Base-by-base conservation (phyloP, 2,888 invertebrate species). In the Melitaea athalia region DNA sequence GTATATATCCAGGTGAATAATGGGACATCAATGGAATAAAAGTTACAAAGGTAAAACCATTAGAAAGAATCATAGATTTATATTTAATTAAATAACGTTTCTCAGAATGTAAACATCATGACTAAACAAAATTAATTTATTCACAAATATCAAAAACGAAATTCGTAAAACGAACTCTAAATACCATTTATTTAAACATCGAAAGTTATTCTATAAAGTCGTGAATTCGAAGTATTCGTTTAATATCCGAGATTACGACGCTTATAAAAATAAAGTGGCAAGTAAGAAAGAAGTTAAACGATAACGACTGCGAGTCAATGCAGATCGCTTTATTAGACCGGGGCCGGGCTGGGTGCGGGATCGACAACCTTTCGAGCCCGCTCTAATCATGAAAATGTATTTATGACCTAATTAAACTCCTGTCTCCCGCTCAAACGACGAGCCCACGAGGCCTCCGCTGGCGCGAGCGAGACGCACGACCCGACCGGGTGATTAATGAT, bases 401-500 rank as follows among this genome's bases (percentile, higher is more conserved):
- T 92, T 91, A 92, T 92, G 91, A 92, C 91, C 92, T 92, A 91
- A 92, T 92, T 91, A 92, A 92, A 91, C 85, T 89, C 85, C 84
- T 89, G 88, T 88, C 91, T 87, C 78, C 82, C 82, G 80, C 80
- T 83, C 82, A 80, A 77, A 74, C 63, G 84, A 88, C 74, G 67
- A 79, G 75, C 24, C 87, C 88, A 77, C 64, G 71, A 52, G 60
- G 43, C 59, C 64, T 59, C 64, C 57, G 15, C n/a, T 67, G 68
- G 87, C 73, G 75, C 68, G 81, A 91, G 77, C 74, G 85, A 82
- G 87, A 88, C 73, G 72, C 76, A 77, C 79, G 78, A 79, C 84
- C 88, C 83, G 78, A 79, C 76, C 81, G 81, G 83, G 93, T 94
- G 94, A 95, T 95, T 95, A 94, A 94, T 94, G 88, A 92, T 89